Conservation (phyloP, 2,113 vertebrate species). For the Prinia subflava region DNA sequence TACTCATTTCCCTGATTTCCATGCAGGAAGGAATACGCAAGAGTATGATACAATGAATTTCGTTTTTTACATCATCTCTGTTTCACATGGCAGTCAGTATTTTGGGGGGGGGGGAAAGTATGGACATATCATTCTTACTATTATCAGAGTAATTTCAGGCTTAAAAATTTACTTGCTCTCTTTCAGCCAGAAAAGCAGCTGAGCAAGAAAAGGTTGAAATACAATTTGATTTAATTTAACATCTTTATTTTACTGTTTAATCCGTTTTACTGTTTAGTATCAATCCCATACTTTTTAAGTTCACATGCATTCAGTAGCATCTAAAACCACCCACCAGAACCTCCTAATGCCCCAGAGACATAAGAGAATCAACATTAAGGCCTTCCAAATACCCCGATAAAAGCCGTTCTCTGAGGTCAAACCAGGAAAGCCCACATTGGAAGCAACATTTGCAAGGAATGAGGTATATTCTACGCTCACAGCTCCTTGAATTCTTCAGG, state of each 20-base stretch:
- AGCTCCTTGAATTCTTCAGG: background rate
- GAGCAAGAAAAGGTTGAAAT: background rate
- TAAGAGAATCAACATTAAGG: background rate
- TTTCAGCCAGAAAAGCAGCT: background rate
- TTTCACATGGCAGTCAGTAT: background rate
- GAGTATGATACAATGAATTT: background rate
- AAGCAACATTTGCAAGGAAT: background rate
- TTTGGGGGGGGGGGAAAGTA: background rate
- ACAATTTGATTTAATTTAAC: background rate
- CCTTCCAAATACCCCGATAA: background rate
- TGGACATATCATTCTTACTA: background rate
- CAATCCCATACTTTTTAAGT: background rate
- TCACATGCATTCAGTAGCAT: background rate
- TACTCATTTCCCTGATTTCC: background rate
- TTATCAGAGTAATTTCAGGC: background rate
- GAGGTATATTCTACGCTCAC: fast-evolving
- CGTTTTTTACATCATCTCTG: background rate
- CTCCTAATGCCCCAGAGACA: background rate
- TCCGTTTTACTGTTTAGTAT: background rate
- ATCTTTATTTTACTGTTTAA: background rate
- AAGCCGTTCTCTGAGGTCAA: background rate
- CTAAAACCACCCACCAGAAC: background rate
- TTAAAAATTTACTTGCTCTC: background rate
- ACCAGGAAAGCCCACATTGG: background rate
- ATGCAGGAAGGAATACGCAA: background rate